Percentiles rank a stretch among this genome's conserved stretches.
Evolutionary conservation across 2,888 invertebrate species (phyloP).

Genomic region (Herminia tarsipennalis): DNA sequence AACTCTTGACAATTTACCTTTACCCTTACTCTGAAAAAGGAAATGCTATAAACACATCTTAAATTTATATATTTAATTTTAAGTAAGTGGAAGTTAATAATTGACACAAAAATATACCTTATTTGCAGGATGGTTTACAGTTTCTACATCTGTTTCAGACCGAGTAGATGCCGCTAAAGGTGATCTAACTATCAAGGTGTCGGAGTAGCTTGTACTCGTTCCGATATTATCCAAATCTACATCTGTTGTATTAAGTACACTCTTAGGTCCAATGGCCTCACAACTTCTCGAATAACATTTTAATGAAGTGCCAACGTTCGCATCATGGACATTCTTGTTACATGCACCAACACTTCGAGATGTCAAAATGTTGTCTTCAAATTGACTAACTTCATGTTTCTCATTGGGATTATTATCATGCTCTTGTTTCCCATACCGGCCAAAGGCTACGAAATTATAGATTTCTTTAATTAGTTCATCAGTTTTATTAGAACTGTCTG

Average conservation of each 20-base stretch:
- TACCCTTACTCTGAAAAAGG: slow-evolving; percentile 57
- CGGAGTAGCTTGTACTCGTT: slow-evolving; percentile 66
- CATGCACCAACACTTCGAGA: slow-evolving; percentile 65
- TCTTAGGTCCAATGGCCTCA: slow-evolving; percentile 68
- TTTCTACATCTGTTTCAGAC: slow-evolving; percentile 58
- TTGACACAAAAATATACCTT: too few species aligned
- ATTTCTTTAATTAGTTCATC: slow-evolving; percentile 77
- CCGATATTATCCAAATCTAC: slow-evolving; percentile 52
- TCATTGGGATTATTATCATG: slow-evolving; percentile 22
- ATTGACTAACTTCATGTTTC: slow-evolving; percentile 16
- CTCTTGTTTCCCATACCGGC: slow-evolving; percentile 45
- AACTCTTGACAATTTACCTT: slow-evolving; percentile 60
- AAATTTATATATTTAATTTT: too few species aligned
- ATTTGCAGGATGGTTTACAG: slow-evolving; percentile 13
- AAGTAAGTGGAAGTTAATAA: too few species aligned
- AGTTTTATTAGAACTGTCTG: slow-evolving; percentile 53
- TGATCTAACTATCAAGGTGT: slow-evolving; percentile 67
- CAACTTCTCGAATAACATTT: slow-evolving; percentile 75
- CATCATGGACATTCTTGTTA: slow-evolving; percentile 59
- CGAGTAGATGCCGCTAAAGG: slow-evolving; percentile 58
- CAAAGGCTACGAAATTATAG: slow-evolving; percentile 70
- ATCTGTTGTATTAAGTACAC: too few species aligned
- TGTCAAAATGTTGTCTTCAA: slow-evolving; percentile 45
- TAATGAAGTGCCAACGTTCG: slow-evolving; percentile 66
- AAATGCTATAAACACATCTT: too few species aligned